Percentiles rank a stretch among this genome's conserved stretches.
Evolutionary conservation across 2,113 vertebrate genomes (phyloP).

Genomic region (Quiscalus mexicanus): DNA sequence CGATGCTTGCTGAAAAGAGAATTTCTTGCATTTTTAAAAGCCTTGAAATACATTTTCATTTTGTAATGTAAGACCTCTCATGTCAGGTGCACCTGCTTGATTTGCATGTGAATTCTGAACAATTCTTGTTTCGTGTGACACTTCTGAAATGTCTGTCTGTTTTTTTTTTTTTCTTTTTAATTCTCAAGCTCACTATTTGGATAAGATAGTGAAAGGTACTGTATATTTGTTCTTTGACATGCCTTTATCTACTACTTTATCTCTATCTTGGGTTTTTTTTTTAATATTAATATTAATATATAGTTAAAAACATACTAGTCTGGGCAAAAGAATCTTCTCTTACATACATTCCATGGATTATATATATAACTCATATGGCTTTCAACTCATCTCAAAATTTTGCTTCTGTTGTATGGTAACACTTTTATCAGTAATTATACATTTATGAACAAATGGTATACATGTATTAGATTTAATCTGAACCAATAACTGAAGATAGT

Average conservation of each 20-base stretch:
- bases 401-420: conserved; percentile 55
- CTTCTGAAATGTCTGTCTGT: conserved; percentile 87
- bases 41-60: conserved; percentile 62
- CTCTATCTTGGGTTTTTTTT: not conserved
- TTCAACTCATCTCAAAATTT: conserved; percentile 63
- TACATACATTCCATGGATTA: conserved; percentile 67
- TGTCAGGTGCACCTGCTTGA: conserved; percentile 69
- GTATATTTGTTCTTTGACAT: conserved; percentile 82
- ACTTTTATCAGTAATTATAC: conserved; percentile 35
- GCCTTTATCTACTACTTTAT: conserved; percentile 42
- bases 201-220: conserved; percentile 99
- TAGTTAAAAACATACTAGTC: conserved; percentile 39
- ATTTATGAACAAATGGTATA: conserved; percentile 46
- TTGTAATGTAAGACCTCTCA: conserved; percentile 53
- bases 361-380: conserved; percentile 47
- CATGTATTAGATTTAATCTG: conserved; percentile 60
- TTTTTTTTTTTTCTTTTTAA: conserved; percentile 73
- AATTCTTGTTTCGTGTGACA: conserved; percentile 76
- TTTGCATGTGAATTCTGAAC: conserved; percentile 81
- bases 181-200: conserved; percentile 98
- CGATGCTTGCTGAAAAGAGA: conserved; percentile 26
- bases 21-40: conserved; percentile 56
- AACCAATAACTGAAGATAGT: conserved; percentile 76
- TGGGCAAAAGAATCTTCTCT: conserved; percentile 52
- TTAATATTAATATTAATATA: conserved; percentile 27